Percentiles rank a stretch among this genome's conserved stretches.
These are phyloP conservation scores for Plotosus lineatus DNA, from an alignment of 2,113 vertebrate species.

Conservation along the genomic window DNA sequence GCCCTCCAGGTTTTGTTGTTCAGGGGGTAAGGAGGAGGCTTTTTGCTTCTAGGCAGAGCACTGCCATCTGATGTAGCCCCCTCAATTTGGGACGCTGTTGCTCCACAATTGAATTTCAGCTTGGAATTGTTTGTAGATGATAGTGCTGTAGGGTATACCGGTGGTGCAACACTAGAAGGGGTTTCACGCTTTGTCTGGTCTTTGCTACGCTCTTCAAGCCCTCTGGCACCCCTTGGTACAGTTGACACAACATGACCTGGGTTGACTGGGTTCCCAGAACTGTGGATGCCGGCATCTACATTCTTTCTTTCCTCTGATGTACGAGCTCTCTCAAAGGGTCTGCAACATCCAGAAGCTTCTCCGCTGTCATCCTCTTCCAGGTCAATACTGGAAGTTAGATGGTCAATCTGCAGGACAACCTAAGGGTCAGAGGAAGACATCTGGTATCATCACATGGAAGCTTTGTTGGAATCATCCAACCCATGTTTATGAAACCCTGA, in stretches of 20 bases:
- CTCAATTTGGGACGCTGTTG: constrained; percentile 38
- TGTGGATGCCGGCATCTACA: background rate
- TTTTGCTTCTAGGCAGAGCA: constrained; percentile 59
- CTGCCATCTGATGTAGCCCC: constrained; percentile 29
- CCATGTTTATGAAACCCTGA: background rate
- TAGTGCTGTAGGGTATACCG: constrained; percentile 55
- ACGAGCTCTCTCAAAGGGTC: constrained; percentile 55
- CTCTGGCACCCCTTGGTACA: constrained; percentile 48
- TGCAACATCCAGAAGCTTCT: constrained; percentile 60
- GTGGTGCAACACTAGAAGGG: constrained; percentile 42
- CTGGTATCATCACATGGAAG: constrained; percentile 12
- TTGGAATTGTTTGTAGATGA: constrained; percentile 46
- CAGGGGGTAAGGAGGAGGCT: constrained; percentile 73
- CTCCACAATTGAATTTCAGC: constrained; percentile 31
- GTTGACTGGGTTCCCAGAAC: background rate
- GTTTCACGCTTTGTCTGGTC: constrained; percentile 51
- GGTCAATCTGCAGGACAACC: constrained; percentile 79
- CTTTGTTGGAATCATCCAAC: constrained; percentile 1
- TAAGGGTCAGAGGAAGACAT: constrained; percentile 54
- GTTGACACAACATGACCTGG: constrained; percentile 52
- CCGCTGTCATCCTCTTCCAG: constrained; percentile 63
- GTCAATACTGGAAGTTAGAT: constrained; percentile 74
- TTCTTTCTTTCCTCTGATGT: constrained; percentile 1
- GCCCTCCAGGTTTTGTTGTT: constrained; percentile 48
- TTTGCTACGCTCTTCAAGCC: constrained; percentile 48